Conservation (phyloP, 2,797 vertebrate species). For the Phoeniculus purpureus region DNA sequence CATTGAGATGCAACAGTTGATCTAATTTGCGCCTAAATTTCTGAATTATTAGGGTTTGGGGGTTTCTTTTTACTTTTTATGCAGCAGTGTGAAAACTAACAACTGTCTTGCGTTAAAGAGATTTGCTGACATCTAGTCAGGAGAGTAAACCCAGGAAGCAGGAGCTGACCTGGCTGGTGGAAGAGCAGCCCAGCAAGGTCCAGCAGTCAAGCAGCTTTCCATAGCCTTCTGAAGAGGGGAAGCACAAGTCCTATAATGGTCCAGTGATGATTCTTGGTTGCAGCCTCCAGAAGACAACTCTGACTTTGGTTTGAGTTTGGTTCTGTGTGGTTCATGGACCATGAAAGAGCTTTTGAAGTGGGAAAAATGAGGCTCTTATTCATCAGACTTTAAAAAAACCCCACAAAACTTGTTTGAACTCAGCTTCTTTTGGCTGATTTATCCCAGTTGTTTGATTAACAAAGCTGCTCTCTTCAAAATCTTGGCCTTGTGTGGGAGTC, state of each 20-base stretch:
- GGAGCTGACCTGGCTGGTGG: neutral
- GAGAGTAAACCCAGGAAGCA: neutral
- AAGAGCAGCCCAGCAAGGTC: neutral
- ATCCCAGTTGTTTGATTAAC: neutral
- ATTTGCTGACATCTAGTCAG: neutral
- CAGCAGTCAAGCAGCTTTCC: neutral
- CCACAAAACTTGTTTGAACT: neutral
- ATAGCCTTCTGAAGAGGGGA: rapidly evolving
- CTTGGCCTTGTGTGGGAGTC: neutral
- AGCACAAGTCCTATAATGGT: rapidly evolving
- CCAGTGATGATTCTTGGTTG: neutral
- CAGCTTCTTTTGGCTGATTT: neutral
- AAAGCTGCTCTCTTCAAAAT: neutral
- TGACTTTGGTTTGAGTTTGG: neutral
- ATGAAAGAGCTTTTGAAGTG: neutral
- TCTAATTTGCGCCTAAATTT: neutral
- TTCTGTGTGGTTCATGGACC: neutral
- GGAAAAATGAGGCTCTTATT: neutral
- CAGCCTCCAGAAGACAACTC: neutral
- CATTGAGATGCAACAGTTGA: neutral
- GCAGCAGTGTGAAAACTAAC: neutral
- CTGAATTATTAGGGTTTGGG: neutral
- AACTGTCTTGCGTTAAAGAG: no score
- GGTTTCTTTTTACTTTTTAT: rapidly evolving
- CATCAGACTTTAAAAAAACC: no score